A percentile compares a stretch with the other conserved stretches of the same genome.
These are phyloP conservation scores for Aleiodes sp. DNA, from an alignment of 1,140 invertebrate species.

Conservation along the genomic window DNA sequence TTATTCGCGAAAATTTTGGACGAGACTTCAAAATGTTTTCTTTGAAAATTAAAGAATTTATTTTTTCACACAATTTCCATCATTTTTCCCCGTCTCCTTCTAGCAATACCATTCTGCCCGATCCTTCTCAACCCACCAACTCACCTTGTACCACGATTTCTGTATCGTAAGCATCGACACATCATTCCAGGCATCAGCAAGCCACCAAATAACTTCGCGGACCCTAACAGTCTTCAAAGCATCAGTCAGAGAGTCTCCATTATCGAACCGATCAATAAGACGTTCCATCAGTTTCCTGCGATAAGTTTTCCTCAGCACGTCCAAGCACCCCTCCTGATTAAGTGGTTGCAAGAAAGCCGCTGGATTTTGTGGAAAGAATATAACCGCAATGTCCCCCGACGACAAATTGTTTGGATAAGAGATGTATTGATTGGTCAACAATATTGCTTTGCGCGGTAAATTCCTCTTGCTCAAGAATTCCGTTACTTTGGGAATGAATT, in stretches of 20 bases:
- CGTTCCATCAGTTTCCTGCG: not conserved
- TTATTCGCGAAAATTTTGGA: too few species aligned
- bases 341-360: slow-evolving; percentile 56
- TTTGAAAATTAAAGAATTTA: too few species aligned
- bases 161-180: not conserved
- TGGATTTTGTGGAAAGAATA: slow-evolving; percentile 51
- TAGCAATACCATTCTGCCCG: too few species aligned
- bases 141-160: slow-evolving; percentile 21
- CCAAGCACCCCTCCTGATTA: slow-evolving; percentile 56
- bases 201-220: not conserved
- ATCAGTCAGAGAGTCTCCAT: not conserved
- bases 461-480: slow-evolving; percentile 12
- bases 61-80: too few species aligned
- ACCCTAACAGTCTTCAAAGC: not conserved
- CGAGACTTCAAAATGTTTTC: too few species aligned
- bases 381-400: not conserved
- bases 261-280: not conserved
- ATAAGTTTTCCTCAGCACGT: slow-evolving; percentile 41
- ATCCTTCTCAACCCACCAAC: too few species aligned
- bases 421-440: slow-evolving; percentile 28
- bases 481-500: slow-evolving; percentile 32
- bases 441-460: slow-evolving; percentile 28
- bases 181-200: slow-evolving; percentile 8
- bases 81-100: too few species aligned
- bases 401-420: not conserved